Percentiles rank a stretch among this genome's conserved stretches.
These are phyloP conservation scores for Malthinus flaveolus DNA, from an alignment of 2,888 invertebrate species.

Conservation along the genomic window DNA sequence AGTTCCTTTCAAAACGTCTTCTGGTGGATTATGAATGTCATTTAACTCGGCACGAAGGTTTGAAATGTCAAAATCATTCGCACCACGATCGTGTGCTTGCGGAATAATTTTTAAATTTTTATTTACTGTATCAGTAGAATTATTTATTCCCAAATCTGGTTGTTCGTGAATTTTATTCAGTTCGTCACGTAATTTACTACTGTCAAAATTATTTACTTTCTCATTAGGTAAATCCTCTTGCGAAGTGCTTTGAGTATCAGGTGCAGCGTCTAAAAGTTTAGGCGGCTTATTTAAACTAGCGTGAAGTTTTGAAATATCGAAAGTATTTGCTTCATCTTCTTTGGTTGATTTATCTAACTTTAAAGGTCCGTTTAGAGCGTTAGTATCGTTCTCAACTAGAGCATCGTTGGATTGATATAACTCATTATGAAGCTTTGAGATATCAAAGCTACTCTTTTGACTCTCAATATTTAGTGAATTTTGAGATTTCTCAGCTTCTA, in stretches of 20 bases:
- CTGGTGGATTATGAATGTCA: not conserved
- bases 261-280: too few relatives aligned
- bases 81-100: not conserved
- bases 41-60: not conserved
- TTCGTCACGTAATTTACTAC: not conserved
- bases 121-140: not conserved
- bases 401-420: not conserved
- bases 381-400: not conserved
- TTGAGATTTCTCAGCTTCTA: too few relatives aligned
- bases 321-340: not conserved
- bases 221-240: not conserved
- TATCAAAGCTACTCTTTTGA: not conserved
- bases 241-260: not conserved
- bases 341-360: not conserved
- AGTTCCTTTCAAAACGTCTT: not conserved
- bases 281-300: not conserved
- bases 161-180: not conserved
- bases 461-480: too few relatives aligned
- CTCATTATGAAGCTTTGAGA: not conserved
- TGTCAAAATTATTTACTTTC: not conserved
- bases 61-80: not conserved
- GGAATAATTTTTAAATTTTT: not conserved
- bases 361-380: not conserved
- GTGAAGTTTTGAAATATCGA: slow-evolving; percentile 1
- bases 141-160: not conserved